Evolutionary conservation across 1,140 invertebrate species (phyloP).

Genomic region (Trichonephila inaurata): DNA sequence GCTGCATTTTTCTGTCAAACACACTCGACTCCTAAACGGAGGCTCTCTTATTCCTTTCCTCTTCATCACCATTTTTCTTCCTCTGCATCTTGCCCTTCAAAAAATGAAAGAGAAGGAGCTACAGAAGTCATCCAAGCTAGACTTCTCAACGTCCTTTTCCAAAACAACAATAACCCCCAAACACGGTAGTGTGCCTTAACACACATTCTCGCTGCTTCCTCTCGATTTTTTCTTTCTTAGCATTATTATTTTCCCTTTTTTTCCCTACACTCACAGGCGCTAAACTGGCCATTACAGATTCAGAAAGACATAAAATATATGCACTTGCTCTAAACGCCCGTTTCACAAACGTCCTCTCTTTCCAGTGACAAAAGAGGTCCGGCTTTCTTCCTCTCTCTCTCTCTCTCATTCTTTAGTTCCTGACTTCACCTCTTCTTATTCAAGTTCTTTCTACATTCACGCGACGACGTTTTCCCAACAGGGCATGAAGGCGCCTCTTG

Average conservation of each 20-base stretch:
- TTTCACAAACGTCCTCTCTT: constrained; percentile 21
- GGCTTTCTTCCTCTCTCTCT: neutral
- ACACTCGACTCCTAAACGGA: neutral
- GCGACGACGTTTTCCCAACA: constrained; percentile 56
- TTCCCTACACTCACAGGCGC: constrained; percentile 31
- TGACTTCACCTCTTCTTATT: constrained; percentile 49
- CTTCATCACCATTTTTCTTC: constrained; percentile 20
- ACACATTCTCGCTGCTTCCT: neutral
- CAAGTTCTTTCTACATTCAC: constrained; percentile 26
- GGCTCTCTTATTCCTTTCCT: neutral
- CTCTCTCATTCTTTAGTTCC: too few relatives aligned
- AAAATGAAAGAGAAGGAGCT: neutral
- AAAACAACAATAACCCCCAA: neutral
- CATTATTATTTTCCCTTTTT: neutral
- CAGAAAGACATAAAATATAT: constrained; percentile 70
- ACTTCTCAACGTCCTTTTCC: neutral
- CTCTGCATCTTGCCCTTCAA: neutral
- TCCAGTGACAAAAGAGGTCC: constrained; percentile 6
- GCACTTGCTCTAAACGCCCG: constrained; percentile 27
- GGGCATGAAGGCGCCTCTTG: constrained; percentile 65
- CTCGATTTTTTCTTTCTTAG: neutral
- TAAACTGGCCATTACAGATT: constrained; percentile 71
- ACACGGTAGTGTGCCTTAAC: neutral
- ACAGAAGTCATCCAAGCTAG: constrained; percentile 9
- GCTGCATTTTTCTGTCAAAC: neutral